Conservation (phyloP, 2,888 invertebrate genomes). For the Branchellion lobata region DNA sequence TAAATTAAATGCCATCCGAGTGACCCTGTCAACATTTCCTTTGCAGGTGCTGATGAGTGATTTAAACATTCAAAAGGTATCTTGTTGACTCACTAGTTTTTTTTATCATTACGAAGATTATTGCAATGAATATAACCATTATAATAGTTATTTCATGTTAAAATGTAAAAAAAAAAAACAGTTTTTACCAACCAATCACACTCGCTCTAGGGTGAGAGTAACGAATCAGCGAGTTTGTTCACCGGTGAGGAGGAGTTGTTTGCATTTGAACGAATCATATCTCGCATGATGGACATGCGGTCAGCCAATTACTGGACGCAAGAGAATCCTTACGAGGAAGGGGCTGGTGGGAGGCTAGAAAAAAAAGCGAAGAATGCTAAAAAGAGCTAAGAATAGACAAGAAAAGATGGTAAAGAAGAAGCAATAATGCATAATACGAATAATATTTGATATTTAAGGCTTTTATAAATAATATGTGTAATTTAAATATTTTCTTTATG, state of each 20-base stretch:
- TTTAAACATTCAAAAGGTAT: conserved; percentile 72
- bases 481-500: too few species aligned
- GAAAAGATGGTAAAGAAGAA: too few species aligned
- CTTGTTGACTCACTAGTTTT: conserved; percentile 45
- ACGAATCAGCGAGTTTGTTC: conserved; percentile 81
- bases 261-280: conserved; percentile 89
- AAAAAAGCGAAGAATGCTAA: neutral
- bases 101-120: too few species aligned
- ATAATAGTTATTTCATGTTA: too few species aligned
- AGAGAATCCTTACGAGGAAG: conserved; percentile 41
- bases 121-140: too few species aligned
- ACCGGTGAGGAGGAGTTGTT: conserved; percentile 97
- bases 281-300: conserved; percentile 93
- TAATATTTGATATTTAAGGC: too few species aligned
- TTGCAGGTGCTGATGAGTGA: conserved; percentile 83
- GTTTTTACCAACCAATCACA: too few species aligned
- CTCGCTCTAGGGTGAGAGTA: conserved; percentile 62
- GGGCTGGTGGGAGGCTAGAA: neutral
- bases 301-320: conserved; percentile 82
- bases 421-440: too few species aligned
- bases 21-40: conserved; percentile 66
- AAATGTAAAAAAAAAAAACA: too few species aligned
- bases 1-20: too few species aligned
- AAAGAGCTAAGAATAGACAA: neutral
- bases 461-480: too few species aligned